These are phyloP conservation scores for Dolomedes plantarius DNA, from an alignment of 2,888 invertebrate genomes.

Conservation along the genomic window DNA sequence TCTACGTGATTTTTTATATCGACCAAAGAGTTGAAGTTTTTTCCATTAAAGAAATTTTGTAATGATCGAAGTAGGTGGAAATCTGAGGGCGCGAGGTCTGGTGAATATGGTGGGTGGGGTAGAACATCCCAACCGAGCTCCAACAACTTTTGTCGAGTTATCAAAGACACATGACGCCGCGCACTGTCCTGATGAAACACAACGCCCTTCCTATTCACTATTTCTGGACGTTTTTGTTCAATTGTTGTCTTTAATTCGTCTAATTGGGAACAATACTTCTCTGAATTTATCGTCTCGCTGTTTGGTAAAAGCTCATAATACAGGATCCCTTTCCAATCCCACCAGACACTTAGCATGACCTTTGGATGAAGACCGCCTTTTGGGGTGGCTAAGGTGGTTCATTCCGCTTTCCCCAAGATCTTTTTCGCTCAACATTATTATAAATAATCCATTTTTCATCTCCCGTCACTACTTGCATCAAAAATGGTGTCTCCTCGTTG, in stretches of 20 bases:
- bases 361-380: conserved; percentile 43
- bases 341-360: conserved; percentile 7
- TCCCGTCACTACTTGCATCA: conserved; percentile 38
- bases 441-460: conserved; percentile 44
- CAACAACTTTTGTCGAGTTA: conserved; percentile 22
- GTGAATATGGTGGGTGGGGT: no score
- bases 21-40: conserved; percentile 9
- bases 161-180: conserved; percentile 19
- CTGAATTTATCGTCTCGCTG: conserved; percentile 32
- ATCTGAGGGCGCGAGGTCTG: not conserved
- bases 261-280: conserved; percentile 28
- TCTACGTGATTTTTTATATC: conserved; percentile 4
- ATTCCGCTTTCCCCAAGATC: conserved; percentile 18
- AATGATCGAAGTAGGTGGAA: not conserved
- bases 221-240: conserved; percentile 17
- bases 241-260: conserved; percentile 21
- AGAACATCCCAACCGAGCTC: conserved; percentile 8
- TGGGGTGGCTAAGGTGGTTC: conserved; percentile 16
- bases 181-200: not conserved
- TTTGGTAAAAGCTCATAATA: conserved; percentile 36
- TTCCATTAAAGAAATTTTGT: conserved; percentile 3
- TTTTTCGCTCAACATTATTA: conserved; percentile 31
- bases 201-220: conserved; percentile 7
- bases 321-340: conserved; percentile 26
- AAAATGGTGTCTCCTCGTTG: conserved; percentile 17